phyloP scores from a whole-genome alignment of 2,113 vertebrate genomes.

The rat (Rattus norvegicus) region DNA sequence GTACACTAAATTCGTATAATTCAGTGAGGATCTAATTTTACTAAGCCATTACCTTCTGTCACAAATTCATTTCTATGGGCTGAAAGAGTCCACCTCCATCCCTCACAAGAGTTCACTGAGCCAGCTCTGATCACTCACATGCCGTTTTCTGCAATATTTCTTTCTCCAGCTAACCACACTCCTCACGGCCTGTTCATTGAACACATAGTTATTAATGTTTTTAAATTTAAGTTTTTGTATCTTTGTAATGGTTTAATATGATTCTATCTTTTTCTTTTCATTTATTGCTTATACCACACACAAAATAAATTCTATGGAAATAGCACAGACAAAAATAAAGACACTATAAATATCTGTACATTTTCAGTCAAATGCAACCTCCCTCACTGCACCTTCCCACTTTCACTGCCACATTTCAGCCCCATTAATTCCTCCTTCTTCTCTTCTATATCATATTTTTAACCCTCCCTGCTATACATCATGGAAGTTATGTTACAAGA shows the following conservation, averaged over 20 bases:
- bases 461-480: neutral
- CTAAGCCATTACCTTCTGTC: neutral
- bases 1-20: constrained; percentile 6
- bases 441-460: neutral
- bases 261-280: neutral
- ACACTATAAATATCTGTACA: neutral
- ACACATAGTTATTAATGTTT: neutral
- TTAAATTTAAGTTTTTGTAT: constrained; percentile 13
- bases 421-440: too few relatives aligned
- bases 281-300: neutral
- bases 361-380: neutral
- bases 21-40: neutral
- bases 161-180: neutral
- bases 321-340: neutral
- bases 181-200: neutral
- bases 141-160: neutral
- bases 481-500: neutral
- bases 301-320: too few relatives aligned
- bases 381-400: neutral
- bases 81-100: neutral
- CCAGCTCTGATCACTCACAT: neutral
- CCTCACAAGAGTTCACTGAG: constrained; percentile 9
- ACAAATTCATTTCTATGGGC: constrained; percentile 31
- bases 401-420: neutral
- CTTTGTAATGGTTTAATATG: neutral